Conservation (phyloP, 1,140 invertebrate species). For the Anagrus nilaparvatae region DNA sequence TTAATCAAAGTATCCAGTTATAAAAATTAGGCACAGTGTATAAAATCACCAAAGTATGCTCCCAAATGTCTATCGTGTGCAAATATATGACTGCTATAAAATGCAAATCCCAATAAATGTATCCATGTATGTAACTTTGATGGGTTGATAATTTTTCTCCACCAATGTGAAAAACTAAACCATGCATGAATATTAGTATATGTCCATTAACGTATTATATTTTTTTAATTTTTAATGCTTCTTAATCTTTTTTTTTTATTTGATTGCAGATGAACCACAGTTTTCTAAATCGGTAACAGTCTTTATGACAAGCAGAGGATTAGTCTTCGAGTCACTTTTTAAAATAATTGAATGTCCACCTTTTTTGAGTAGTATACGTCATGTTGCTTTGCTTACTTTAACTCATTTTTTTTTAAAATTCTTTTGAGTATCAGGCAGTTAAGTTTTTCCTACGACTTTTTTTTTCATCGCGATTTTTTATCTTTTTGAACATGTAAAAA, state of each 20-base stretch:
- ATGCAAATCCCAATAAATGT: slow-evolving; percentile 42
- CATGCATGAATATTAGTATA: slow-evolving; percentile 42
- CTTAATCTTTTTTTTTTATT: slow-evolving; percentile 31
- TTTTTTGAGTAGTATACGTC: slow-evolving; percentile 37
- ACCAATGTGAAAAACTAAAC: too few species aligned
- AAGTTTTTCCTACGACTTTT: too few species aligned
- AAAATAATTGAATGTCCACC: slow-evolving; percentile 37
- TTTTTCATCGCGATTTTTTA: too few species aligned
- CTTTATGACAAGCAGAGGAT: slow-evolving; percentile 42
- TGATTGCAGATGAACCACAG: too few species aligned
- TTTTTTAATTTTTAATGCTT: slow-evolving; percentile 17
- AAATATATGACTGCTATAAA: too few species aligned
- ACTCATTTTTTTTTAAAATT: slow-evolving; percentile 27
- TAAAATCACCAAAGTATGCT: slow-evolving; percentile 35
- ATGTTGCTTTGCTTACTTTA: slow-evolving; percentile 38
- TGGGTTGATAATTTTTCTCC: slow-evolving; percentile 24
- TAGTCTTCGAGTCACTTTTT: slow-evolving; percentile 38
- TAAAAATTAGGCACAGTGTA: slow-evolving; percentile 43
- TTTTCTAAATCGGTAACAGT: too few species aligned
- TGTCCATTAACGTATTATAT: slow-evolving; percentile 33
- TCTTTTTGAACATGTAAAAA: too few species aligned
- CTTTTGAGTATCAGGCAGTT: too few species aligned
- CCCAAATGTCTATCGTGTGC: too few species aligned
- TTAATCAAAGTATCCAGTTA: too few species aligned
- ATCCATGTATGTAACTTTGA: slow-evolving; percentile 35